These are phyloP conservation scores for Xenopus petersii DNA, from an alignment of 2,797 vertebrate species.

Conservation along the genomic window DNA sequence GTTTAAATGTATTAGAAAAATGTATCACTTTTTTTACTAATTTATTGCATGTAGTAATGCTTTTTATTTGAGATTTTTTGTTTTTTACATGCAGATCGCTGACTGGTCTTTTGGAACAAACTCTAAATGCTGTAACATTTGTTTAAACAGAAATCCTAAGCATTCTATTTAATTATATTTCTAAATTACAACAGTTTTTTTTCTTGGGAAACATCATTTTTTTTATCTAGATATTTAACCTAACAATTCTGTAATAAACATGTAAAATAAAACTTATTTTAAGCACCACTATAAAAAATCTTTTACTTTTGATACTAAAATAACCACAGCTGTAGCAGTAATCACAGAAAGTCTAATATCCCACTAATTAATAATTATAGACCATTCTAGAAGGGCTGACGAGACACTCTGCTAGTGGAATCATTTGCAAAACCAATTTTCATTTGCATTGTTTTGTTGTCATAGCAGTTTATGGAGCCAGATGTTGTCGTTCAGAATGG, in stretches of 20 bases:
- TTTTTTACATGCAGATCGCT: conserved; percentile 47
- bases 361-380: conserved; percentile 62
- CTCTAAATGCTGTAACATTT: neutral
- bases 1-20: too few species aligned
- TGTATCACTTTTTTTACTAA: too few species aligned
- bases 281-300: neutral
- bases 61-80: too few species aligned
- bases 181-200: too few species aligned
- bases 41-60: too few species aligned
- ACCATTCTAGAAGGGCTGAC: conserved; percentile 54
- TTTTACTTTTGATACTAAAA: neutral
- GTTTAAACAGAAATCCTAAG: too few species aligned
- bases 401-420: conserved; percentile 50
- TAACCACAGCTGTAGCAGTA: conserved; percentile 18
- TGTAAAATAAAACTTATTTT: too few species aligned
- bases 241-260: too few species aligned
- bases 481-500: conserved; percentile 68
- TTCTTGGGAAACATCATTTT: too few species aligned
- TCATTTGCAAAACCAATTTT: conserved; percentile 54
- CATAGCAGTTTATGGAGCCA: conserved; percentile 63
- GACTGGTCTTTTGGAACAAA: conserved; percentile 46
- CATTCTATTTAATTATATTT: too few species aligned
- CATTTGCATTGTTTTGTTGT: conserved; percentile 67
- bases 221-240: too few species aligned
- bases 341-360: conserved; percentile 40